Evolutionary conservation across 2,888 invertebrate genomes (phyloP).

Genomic region (Bombylius discolor): DNA sequence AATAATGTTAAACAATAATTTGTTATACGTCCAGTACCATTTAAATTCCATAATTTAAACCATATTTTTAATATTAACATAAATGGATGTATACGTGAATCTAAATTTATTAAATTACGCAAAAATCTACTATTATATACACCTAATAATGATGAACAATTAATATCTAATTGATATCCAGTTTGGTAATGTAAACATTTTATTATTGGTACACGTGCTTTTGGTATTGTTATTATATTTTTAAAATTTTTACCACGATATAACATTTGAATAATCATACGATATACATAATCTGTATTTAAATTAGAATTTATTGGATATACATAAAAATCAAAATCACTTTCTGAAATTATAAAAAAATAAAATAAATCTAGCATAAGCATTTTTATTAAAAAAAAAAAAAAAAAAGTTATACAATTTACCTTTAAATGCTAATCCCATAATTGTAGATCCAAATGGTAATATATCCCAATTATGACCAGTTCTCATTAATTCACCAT

Average conservation of each 20-base stretch:
- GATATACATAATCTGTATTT: too few species aligned
- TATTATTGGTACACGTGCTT: conserved; percentile 65
- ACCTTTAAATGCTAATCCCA: conserved; percentile 51
- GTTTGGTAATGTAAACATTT: conserved; percentile 54
- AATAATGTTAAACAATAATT: conserved; percentile 58
- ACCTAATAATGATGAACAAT: conserved; percentile 56
- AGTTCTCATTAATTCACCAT: conserved; percentile 25
- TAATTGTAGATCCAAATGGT: conserved; percentile 63
- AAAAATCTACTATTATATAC: conserved; percentile 56
- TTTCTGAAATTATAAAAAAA: conserved; percentile 28
- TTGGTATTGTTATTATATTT: conserved; percentile 49
- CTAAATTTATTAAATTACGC: conserved; percentile 43
- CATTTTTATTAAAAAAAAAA: too few species aligned
- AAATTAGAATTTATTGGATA: conserved; percentile 6
- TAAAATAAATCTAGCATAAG: not conserved
- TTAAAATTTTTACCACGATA: conserved; percentile 38
- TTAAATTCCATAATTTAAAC: conserved; percentile 46
- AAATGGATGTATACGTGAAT: conserved; percentile 45
- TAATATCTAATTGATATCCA: conserved; percentile 54
- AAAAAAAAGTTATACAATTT: conserved; percentile 9
- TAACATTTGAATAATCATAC: conserved; percentile 24
- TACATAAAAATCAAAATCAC: conserved; percentile 62
- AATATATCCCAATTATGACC: conserved; percentile 25
- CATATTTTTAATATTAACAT: conserved; percentile 59
- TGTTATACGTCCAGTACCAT: conserved; percentile 45